A percentile compares a stretch with the other conserved stretches of the same genome.
These are phyloP conservation scores for Euproctis similis DNA, from an alignment of 2,888 invertebrate genomes.

Conservation along the genomic window DNA sequence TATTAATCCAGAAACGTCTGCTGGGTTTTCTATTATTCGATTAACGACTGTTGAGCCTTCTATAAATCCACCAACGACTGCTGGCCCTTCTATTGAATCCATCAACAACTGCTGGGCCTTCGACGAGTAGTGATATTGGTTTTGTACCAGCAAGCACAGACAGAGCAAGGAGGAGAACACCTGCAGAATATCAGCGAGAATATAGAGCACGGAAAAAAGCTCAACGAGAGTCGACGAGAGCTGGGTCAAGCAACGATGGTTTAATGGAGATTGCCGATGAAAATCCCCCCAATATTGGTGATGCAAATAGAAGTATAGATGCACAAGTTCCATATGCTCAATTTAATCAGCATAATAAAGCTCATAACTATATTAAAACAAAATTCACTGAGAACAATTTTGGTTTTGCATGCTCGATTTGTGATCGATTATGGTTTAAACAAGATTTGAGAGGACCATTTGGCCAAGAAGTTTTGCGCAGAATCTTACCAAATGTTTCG, in stretches of 20 bases:
- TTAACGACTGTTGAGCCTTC: too few species aligned
- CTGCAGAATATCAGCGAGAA: too few species aligned
- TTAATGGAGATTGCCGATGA: constrained; percentile 2
- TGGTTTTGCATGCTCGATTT: background rate
- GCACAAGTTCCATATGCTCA: background rate
- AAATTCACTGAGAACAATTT: background rate
- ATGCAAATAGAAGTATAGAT: constrained; percentile 1
- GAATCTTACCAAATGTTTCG: background rate
- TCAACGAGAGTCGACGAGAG: constrained; percentile 1
- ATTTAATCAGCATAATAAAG: background rate
- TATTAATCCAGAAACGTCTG: too few species aligned
- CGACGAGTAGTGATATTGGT: too few species aligned
- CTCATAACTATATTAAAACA: background rate
- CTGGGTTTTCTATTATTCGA: too few species aligned
- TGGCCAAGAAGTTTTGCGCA: background rate
- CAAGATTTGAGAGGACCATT: background rate
- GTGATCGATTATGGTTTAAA: constrained; percentile 1
- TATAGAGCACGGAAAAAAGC: background rate
- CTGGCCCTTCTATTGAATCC: too few species aligned
- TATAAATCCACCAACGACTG: too few species aligned
- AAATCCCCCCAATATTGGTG: constrained; percentile 1
- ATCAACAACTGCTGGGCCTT: too few species aligned
- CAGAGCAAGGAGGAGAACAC: too few species aligned
- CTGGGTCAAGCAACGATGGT: constrained; percentile 1
- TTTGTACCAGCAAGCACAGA: too few species aligned